Percentiles rank a stretch among this genome's conserved stretches.
Conservation (phyloP, 2,113 vertebrate species). For the Fulmarus glacialis region DNA sequence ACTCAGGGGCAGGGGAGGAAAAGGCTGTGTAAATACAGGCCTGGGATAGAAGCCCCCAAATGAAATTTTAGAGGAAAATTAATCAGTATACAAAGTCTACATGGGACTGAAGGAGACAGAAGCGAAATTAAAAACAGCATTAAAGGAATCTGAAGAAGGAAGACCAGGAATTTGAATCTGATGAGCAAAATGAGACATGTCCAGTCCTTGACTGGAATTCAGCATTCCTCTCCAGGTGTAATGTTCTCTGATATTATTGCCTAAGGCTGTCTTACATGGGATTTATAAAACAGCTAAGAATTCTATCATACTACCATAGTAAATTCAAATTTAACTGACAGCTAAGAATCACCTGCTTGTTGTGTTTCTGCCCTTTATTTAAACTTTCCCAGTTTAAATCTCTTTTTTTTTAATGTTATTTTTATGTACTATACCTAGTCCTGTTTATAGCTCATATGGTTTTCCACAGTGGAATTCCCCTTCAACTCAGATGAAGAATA, state of each 20-base stretch:
- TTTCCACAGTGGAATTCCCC: constrained; percentile 22
- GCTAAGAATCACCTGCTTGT: neutral
- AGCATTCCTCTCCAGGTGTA: neutral
- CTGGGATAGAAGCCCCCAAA: neutral
- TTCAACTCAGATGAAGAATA: neutral
- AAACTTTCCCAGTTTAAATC: neutral
- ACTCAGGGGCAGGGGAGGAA: neutral
- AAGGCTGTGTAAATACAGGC: neutral
- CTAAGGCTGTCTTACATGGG: neutral
- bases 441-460: neutral
- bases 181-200: neutral
- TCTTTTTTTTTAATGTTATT: neutral
- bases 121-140: neutral
- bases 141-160: neutral
- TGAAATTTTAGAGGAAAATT: neutral
- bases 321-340: neutral
- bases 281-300: neutral
- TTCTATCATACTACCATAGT: neutral
- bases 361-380: neutral
- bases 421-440: neutral
- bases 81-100: neutral
- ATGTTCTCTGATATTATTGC: neutral
- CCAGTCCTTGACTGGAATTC: neutral
- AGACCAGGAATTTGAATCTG: neutral
- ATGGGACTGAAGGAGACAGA: neutral